Conservation (phyloP, 2,888 invertebrate species). For the Leptothorax acervorum region DNA sequence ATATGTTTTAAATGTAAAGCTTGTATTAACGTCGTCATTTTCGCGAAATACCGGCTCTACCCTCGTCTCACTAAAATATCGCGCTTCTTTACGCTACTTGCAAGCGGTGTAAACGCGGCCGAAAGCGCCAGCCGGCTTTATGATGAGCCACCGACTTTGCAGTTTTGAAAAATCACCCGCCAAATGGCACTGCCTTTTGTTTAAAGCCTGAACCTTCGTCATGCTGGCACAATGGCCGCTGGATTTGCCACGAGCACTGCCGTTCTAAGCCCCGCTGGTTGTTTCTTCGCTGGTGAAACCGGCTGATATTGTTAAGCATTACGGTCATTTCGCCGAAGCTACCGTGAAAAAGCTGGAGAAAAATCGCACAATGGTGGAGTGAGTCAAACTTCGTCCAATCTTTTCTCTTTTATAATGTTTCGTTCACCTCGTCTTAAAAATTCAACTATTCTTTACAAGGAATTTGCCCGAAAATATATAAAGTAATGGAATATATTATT, state of each 20-base stretch:
- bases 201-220: conserved; percentile 67
- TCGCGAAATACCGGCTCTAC: conserved; percentile 5
- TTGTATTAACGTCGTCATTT: conserved; percentile 18
- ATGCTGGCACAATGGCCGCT: conserved; percentile 62
- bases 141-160: conserved; percentile 50
- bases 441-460: background rate
- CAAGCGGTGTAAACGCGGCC: conserved; percentile 30
- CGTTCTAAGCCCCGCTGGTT: conserved; percentile 41
- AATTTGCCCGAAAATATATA: background rate
- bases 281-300: conserved; percentile 51
- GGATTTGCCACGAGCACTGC: conserved; percentile 47
- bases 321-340: conserved; percentile 46
- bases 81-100: conserved; percentile 47
- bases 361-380: conserved; percentile 49
- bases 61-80: conserved; percentile 40
- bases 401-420: conserved; percentile 29
- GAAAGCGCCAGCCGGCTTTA: conserved; percentile 47
- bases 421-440: conserved; percentile 19
- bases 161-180: conserved; percentile 73
- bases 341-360: conserved; percentile 44
- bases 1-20: conserved; percentile 12
- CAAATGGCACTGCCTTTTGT: conserved; percentile 71
- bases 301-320: conserved; percentile 56
- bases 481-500: background rate
- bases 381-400: conserved; percentile 42